Conservation (phyloP, 1,140 invertebrate genomes). For the Euwallacea similis region DNA sequence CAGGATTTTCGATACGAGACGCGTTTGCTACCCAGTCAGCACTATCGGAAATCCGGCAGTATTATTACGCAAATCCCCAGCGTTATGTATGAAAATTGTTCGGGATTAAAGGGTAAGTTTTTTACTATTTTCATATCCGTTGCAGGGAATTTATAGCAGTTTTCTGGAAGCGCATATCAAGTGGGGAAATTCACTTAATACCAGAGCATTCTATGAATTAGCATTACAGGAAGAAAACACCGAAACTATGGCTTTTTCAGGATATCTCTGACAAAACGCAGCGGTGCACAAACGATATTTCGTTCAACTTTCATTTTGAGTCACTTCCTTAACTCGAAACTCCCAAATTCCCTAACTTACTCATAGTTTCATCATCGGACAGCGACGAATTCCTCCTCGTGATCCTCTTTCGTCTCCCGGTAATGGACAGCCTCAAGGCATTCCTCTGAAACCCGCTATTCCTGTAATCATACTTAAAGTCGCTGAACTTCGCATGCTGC, state of each 20-base stretch:
- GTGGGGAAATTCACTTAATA: no score
- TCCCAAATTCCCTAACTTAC: constrained; percentile 8
- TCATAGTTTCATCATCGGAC: constrained; percentile 33
- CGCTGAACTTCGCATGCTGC: constrained; percentile 22
- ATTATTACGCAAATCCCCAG: background rate
- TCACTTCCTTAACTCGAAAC: no score
- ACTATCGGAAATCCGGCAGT: background rate
- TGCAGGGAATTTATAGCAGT: no score
- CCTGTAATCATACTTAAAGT: constrained; percentile 40
- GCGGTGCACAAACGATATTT: no score
- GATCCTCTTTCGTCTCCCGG: constrained; percentile 23
- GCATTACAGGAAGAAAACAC: no score
- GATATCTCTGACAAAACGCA: no score
- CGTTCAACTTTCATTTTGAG: no score
- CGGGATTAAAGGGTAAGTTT: no score
- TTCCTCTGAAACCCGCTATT: constrained; percentile 43
- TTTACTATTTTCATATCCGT: no score
- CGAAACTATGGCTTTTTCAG: no score
- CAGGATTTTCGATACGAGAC: background rate
- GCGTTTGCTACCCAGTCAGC: constrained; percentile 3
- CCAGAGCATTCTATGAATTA: no score
- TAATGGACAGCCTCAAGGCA: constrained; percentile 44
- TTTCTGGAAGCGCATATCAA: no score
- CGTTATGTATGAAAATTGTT: background rate
- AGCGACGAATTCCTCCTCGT: constrained; percentile 39